Conservation (phyloP, 2,113 vertebrate genomes). For the Galemys pyrenaicus region DNA sequence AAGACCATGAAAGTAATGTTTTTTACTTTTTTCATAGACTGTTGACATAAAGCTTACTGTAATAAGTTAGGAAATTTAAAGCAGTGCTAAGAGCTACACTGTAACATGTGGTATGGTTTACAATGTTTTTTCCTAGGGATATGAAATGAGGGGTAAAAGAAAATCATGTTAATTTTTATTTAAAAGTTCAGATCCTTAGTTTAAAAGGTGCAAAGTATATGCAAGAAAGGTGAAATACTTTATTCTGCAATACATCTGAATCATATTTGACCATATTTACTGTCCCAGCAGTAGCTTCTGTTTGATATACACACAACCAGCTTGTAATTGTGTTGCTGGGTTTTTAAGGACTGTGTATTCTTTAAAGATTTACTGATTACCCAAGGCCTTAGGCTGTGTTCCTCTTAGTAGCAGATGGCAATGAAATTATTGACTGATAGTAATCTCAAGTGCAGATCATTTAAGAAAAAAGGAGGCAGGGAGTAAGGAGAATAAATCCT, state of each 20-base stretch:
- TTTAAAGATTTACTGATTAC: constrained; percentile 24
- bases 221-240: neutral
- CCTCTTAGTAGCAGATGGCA: constrained; percentile 29
- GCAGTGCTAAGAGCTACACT: neutral
- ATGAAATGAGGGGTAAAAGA: neutral
- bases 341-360: constrained; percentile 37
- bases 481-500: neutral
- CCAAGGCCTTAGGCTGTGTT: neutral
- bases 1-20: neutral
- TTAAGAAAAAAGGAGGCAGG: neutral
- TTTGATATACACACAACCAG: neutral
- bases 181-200: constrained; percentile 25
- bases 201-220: neutral
- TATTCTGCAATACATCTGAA: neutral
- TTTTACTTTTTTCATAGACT: neutral
- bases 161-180: neutral
- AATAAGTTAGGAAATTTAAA: neutral
- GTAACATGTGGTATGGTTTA: neutral
- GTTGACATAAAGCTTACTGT: neutral
- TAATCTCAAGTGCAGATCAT: constrained; percentile 14
- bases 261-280: neutral
- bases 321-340: neutral
- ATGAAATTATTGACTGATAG: constrained; percentile 46
- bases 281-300: neutral
- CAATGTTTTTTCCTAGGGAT: neutral